Base-by-base conservation (phyloP, 2,888 invertebrate genomes). In the Sinodicranocentrus sp. region DNA sequence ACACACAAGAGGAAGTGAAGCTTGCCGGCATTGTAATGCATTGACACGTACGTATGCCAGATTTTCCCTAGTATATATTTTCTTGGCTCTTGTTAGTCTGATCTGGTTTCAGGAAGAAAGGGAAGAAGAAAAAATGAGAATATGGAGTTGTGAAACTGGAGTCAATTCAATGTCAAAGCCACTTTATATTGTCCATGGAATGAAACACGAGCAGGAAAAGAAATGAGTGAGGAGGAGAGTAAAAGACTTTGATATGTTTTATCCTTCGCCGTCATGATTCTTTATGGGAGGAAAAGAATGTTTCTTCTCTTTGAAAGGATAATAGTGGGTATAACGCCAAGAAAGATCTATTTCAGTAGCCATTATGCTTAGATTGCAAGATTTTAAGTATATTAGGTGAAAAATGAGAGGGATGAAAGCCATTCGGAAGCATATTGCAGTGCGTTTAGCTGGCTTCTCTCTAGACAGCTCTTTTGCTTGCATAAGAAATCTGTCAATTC, bases 131-230 rank as follows among this genome's bases (percentile, higher is more conserved):
- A 5, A 33, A 33, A 25, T 17, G 61, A 61, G 23, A 61, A 33
- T 8, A 33, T 13, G n/a, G 25, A 61, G 33, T 19, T 61, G 61
- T 57, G 23, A 61, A 61, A 61, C 61, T 8, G 19, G 33, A 67
- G 43, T 67, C 44, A 78, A 70, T 70, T 70, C 78, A 78, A 48
- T 78, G 78, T 78, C 78, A 70, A 39, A 77, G 65, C 63, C 63
- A 39, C 25, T 28, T 26, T 25, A 61, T 61, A 61, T 33, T 61
- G 61, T 61, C 15, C 33, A 33, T 33, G 10, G 33, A 33, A 33
- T 61, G 59, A n/a, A 39, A 8, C 8, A 23, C 59, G 13, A 59
- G 19, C 23, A 25, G 25, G 26, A 5, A 52, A 52, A 52, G 3
- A 10, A 39, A 39, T 48, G 3, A 57, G 57, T 21, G n/a, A 61